Conservation (phyloP, 2,888 invertebrate genomes). For the Mythimna ferrago region DNA sequence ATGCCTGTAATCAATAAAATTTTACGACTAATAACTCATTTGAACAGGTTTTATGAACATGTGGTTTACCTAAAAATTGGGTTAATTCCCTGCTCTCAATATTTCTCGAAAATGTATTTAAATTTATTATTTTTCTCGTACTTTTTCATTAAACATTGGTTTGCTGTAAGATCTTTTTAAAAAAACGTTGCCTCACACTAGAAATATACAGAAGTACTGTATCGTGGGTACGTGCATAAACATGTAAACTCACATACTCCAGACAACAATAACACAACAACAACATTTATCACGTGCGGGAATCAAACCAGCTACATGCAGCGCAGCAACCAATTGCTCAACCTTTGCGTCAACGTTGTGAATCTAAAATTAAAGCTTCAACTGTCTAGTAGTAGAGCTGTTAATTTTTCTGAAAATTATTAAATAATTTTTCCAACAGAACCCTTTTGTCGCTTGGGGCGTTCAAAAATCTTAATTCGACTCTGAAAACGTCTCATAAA, state of each 20-base stretch:
- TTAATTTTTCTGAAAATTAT: conserved; percentile 35
- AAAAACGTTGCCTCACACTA: no score
- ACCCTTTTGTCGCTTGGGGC: conserved; percentile 44
- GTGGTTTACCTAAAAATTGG: conserved; percentile 40
- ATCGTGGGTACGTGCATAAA: no score
- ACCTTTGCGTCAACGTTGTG: background rate
- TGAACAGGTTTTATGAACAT: conserved; percentile 45
- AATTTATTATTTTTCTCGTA: background rate
- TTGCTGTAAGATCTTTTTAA: no score
- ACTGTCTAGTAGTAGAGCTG: conserved; percentile 5
- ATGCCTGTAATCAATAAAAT: conserved; percentile 36
- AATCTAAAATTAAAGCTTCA: conserved; percentile 12
- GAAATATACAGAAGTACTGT: no score
- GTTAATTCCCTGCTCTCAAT: conserved; percentile 39
- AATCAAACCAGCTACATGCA: no score
- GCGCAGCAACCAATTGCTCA: no score
- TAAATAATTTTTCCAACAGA: conserved; percentile 39
- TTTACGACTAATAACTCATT: conserved; percentile 52
- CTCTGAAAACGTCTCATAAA: conserved; percentile 54
- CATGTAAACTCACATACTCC: no score
- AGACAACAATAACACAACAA: no score
- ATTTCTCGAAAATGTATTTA: background rate
- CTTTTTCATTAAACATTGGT: background rate
- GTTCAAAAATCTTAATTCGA: conserved; percentile 51
- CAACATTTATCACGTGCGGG: no score